Evolutionary conservation across 2,888 invertebrate species (phyloP).

Genomic region (Amphipoea oculea): DNA sequence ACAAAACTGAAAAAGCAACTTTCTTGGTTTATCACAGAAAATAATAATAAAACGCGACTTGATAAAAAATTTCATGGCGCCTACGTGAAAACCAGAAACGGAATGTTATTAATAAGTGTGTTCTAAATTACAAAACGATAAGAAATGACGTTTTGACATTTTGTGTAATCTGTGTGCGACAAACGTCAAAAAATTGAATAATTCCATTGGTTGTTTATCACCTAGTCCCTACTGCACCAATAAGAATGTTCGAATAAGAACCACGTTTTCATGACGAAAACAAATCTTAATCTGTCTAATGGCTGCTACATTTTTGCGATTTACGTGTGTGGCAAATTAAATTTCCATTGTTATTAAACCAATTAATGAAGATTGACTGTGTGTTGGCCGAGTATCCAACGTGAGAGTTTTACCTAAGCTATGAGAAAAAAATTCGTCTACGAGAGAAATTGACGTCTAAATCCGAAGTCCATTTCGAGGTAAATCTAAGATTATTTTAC

Average conservation of each 20-base stretch:
- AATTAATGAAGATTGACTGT: constrained; percentile 45
- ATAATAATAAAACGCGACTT: not conserved
- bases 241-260: constrained; percentile 40
- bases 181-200: constrained; percentile 42
- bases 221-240: constrained; percentile 18
- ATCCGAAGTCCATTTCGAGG: constrained; percentile 72
- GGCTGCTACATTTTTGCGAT: constrained; percentile 76
- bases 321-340: constrained; percentile 75
- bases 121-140: constrained; percentile 45
- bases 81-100: constrained; percentile 39
- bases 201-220: constrained; percentile 35
- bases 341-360: constrained; percentile 56
- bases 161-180: not conserved
- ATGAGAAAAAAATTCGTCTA: constrained; percentile 39
- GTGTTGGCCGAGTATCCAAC: constrained; percentile 33
- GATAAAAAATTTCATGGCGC: too few species aligned
- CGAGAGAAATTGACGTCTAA: constrained; percentile 54
- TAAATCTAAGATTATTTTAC: constrained; percentile 75
- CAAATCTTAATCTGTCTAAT: constrained; percentile 70
- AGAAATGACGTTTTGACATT: not conserved
- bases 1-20: not conserved
- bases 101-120: constrained; percentile 34
- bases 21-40: not conserved
- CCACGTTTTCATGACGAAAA: constrained; percentile 69
- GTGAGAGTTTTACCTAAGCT: constrained; percentile 37